Base-by-base conservation (phyloP, 2,888 invertebrate genomes). In the Andricus quercusramuli region DNA sequence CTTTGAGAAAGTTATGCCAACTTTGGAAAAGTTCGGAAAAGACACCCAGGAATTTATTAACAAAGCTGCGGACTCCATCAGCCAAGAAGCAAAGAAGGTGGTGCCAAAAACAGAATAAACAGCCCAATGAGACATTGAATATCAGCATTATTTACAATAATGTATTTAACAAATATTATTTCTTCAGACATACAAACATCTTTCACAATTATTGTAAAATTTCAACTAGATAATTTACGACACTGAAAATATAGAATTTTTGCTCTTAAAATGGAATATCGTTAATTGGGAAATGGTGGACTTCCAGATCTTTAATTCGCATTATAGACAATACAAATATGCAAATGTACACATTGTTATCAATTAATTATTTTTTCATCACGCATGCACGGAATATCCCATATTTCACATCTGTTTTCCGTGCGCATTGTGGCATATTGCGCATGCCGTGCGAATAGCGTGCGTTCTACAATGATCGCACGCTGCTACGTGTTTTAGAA, bases 71-170 rank as follows among this genome's bases (percentile, higher is more conserved):
- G 84, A 87, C 11, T 83, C 83, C 22, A 79, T 90, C 20, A 83
- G 81, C 25, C 83, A 86, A 29, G 84, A 87, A 77, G 83, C 85
- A 0, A 82, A 86, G 17, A 88, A 90, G 67, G 83, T 88, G 3
- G 68, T 89, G 1, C 89, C 89, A 1, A 88, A 89, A 47, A 88
- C 85, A 15, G 85, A 85, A 47, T 83, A 81, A 82, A 44, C 22
- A 25, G 20, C 76, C 32, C n/a, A 70, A 29, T 78, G 47, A 25
- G 13, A 41, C 44, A 67, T 70, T 25, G 8, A 47, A 25, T 17
- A 70, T 3, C 47, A 22, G 11, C 20, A n/a, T n/a, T 41, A 66
- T 25, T 62, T 62, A 62, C 62, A 22, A 62, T 11, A 66, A 66
- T n/a, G 3, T n/a, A 37, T n/a, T 11, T 37, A 17, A 66, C 2